These are phyloP conservation scores for Neomonachus schauinslandi DNA, from an alignment of 2,113 vertebrate genomes.

Conservation along the genomic window DNA sequence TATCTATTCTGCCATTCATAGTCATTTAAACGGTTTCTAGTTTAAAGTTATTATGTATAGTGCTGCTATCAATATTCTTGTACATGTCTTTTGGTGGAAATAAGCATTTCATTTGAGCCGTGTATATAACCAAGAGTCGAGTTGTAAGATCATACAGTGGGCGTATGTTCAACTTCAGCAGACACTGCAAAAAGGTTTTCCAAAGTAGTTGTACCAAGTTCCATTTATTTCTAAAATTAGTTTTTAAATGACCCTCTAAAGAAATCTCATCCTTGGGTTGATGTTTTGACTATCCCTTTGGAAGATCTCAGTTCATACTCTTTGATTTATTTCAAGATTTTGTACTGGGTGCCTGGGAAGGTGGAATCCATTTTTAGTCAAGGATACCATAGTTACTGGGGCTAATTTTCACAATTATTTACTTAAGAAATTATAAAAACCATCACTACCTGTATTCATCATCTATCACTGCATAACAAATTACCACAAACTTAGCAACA, in stretches of 20 bases:
- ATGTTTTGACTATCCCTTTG: background rate
- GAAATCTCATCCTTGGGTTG: background rate
- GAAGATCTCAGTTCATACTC: background rate
- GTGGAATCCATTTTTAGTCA: background rate
- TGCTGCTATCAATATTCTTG: background rate
- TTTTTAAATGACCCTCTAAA: background rate
- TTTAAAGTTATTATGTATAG: background rate
- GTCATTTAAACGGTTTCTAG: background rate
- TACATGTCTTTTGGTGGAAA: background rate
- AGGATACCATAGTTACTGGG: background rate
- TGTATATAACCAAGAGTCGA: background rate
- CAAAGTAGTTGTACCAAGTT: background rate
- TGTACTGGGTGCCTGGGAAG: background rate
- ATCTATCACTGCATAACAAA: background rate
- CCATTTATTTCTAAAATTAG: background rate
- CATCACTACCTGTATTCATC: background rate
- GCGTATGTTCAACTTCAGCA: background rate
- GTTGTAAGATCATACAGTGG: background rate
- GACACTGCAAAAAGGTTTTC: background rate
- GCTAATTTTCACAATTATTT: background rate
- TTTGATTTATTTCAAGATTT: slow-evolving; percentile 5
- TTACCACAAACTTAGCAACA: background rate
- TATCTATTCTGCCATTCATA: background rate
- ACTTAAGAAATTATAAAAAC: background rate
- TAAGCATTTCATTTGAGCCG: background rate